Conservation (phyloP, 2,113 vertebrate genomes). For the Pluvianellus socialis region DNA sequence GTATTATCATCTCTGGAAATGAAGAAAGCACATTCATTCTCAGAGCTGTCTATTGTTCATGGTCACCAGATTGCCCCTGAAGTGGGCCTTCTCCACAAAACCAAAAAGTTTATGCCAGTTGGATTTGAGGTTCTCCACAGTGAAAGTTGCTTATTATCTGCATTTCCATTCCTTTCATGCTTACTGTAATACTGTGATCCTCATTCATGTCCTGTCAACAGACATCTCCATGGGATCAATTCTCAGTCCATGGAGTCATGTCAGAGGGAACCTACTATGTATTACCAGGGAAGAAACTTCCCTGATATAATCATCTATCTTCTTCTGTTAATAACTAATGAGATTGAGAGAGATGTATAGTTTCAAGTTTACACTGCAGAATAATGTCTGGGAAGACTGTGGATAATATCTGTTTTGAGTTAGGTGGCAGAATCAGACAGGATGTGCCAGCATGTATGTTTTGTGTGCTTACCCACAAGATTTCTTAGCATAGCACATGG, state of each 20-base stretch:
- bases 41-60: not conserved
- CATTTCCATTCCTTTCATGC: not conserved
- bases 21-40: not conserved
- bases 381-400: not conserved
- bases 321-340: not conserved
- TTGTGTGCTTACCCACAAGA: not conserved
- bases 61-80: not conserved
- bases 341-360: not conserved
- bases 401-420: not conserved
- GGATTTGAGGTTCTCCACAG: not conserved
- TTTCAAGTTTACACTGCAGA: not conserved
- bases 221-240: not conserved
- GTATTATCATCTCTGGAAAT: not conserved
- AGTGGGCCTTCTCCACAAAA: not conserved
- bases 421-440: not conserved
- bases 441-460: not conserved
- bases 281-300: not conserved
- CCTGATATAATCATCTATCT: not conserved
- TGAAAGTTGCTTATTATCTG: not conserved
- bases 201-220: not conserved
- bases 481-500: not conserved
- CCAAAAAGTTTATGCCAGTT: not conserved
- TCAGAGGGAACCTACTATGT: not conserved
- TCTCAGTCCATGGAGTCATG: not conserved
- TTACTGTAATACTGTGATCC: not conserved